These are phyloP conservation scores for Manis pentadactyla DNA, from an alignment of 2,797 vertebrate genomes.

Conservation along the genomic window DNA sequence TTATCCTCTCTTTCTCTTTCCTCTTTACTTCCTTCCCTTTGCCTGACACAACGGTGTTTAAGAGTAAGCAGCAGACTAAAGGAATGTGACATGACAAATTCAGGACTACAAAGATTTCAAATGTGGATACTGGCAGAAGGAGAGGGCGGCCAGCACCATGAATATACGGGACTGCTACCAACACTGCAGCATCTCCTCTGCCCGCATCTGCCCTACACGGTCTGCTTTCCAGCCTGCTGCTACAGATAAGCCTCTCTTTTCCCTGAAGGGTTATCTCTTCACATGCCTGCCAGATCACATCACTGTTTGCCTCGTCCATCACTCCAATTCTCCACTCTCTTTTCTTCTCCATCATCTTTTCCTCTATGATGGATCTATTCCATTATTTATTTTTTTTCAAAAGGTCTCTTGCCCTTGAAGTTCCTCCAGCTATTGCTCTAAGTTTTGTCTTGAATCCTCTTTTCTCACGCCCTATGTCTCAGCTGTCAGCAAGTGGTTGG, in stretches of 20 bases:
- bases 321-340: neutral
- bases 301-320: neutral
- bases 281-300: neutral
- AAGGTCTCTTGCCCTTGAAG: neutral
- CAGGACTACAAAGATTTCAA: neutral
- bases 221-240: neutral
- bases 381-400: neutral
- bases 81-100: neutral
- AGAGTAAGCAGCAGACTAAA: neutral
- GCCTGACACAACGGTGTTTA: neutral
- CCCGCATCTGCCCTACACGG: too few species aligned
- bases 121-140: neutral
- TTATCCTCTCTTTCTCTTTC: neutral
- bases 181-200: neutral
- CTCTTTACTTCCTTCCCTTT: neutral
- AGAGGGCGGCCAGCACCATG: neutral
- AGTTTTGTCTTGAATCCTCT: neutral
- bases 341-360: neutral
- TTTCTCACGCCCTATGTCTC: neutral
- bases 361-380: neutral
- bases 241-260: too few species aligned
- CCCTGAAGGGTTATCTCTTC: neutral
- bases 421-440: neutral
- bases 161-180: neutral
- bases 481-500: neutral